Evolutionary conservation across 2,888 invertebrate species (phyloP).

Genomic region (Stenoptilia bipunctidactyla): DNA sequence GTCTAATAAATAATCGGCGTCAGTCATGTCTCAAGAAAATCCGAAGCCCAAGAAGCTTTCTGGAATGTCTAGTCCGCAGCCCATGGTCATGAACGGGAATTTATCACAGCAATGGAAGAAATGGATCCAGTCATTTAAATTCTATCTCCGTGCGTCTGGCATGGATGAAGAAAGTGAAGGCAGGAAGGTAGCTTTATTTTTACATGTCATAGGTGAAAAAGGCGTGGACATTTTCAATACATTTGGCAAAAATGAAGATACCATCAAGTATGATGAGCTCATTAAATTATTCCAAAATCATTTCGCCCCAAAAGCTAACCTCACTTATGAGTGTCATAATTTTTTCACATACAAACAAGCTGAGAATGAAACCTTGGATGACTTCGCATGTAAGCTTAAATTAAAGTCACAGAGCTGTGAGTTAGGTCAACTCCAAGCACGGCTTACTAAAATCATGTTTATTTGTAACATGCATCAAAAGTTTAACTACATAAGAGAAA

Average conservation of each 20-base stretch:
- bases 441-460: constrained; percentile 10
- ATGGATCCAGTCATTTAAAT: too few relatives aligned
- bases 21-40: not conserved
- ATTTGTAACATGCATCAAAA: constrained; percentile 15
- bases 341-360: constrained; percentile 15
- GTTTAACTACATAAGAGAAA: constrained; percentile 12
- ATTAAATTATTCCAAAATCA: constrained; percentile 8
- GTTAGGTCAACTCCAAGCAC: constrained; percentile 11
- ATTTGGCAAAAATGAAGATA: too few relatives aligned
- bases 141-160: too few relatives aligned
- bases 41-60: not conserved
- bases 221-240: too few relatives aligned
- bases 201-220: too few relatives aligned
- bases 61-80: not conserved
- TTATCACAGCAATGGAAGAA: too few relatives aligned
- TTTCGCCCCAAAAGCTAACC: constrained; percentile 9
- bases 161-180: too few relatives aligned
- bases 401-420: constrained; percentile 12
- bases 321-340: constrained; percentile 13
- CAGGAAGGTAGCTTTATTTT: too few relatives aligned
- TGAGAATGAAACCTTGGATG: constrained; percentile 13
- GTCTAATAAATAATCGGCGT: not conserved
- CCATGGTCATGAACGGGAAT: too few relatives aligned
- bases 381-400: constrained; percentile 12
- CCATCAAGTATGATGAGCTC: too few relatives aligned